Evolutionary conservation across 2,888 invertebrate genomes (phyloP), one percentile per base, ranked within the genome.

Genomic region (Metalampra italica): DNA sequence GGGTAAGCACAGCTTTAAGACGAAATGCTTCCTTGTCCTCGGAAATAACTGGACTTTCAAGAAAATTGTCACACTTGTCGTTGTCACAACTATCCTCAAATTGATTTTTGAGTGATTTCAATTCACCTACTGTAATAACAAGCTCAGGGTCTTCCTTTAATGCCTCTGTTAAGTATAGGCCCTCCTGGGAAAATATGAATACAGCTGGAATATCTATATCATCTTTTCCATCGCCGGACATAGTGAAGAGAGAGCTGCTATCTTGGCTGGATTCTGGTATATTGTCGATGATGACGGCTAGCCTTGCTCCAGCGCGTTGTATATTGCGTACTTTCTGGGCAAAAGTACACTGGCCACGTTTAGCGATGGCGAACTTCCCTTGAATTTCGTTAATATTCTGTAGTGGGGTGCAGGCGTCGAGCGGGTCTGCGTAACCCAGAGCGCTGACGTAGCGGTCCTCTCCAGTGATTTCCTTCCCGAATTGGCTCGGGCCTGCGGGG

Each of bases 321-420:
- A 97, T 91, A 62, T 92, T 90, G 46, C 97, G 91, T 1, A 96
- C 97, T 90, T 99, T 99, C 46, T 98, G 97, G 1, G 98, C 94
- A 78, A 98, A 99, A 90, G 98, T 98, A 79, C 99, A 99, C 62
- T 94, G 94, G 0, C 98, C 98, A 22, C 99, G 92, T 71, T 94
- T 93, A 51, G 97, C 93, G n/a, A 99, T 87, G 0, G 92, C 96
- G 61, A 99, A 95, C 66, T 93, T 94, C 0, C 94, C 95, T 34
- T 79, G 77, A 0, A 97, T 71, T 8, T 90, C 80, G 0, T 90
- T 82, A 7, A 90, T 74, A 68, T 95, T 94, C 9, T 79, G 66
- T 3, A 96, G 76, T 1, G 64, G 59, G 12, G 73, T 74, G 85
- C 93, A 95, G 51, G 90, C 96, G 61, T 92, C 90, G n/a, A 92